A percentile compares a stretch with the other conserved stretches of the same genome.
Evolutionary conservation across 2,888 invertebrate species (phyloP).

Genomic region (Rhagium mordax): DNA sequence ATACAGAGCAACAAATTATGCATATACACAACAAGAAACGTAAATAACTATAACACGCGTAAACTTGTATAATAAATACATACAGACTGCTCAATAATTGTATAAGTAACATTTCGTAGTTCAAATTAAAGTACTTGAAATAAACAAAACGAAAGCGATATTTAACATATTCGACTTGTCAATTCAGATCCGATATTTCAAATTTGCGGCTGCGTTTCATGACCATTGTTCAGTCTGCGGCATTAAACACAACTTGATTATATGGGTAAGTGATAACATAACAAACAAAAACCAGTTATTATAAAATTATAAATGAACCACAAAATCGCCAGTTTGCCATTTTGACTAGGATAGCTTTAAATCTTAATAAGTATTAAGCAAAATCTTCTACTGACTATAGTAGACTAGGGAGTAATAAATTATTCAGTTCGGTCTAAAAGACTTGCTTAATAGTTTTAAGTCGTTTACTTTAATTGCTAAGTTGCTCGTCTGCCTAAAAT

Average conservation of each 20-base stretch:
- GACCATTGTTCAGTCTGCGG: not conserved
- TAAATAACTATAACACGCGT: constrained; percentile 7
- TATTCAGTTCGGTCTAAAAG: not conserved
- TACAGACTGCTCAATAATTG: not conserved
- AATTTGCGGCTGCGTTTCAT: not conserved
- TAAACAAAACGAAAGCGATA: not conserved
- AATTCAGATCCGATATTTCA: not conserved
- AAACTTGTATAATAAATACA: not conserved
- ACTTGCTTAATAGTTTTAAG: not conserved
- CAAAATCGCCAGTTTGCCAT: not conserved
- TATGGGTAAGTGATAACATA: not conserved
- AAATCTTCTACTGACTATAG: not conserved
- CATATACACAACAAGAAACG: not conserved
- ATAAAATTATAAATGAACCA: not conserved
- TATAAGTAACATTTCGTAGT: not conserved
- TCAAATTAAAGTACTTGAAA: not conserved
- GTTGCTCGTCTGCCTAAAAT: not conserved
- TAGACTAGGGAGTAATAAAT: not conserved
- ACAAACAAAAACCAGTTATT: not conserved
- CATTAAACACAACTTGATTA: not conserved
- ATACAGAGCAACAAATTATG: constrained; percentile 22
- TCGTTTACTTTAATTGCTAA: not conserved
- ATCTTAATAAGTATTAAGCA: not conserved
- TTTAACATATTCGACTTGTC: not conserved
- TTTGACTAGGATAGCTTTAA: not conserved